These are phyloP conservation scores for Asarcornis scutulata DNA, from an alignment of 2,113 vertebrate species.

Conservation along the genomic window DNA sequence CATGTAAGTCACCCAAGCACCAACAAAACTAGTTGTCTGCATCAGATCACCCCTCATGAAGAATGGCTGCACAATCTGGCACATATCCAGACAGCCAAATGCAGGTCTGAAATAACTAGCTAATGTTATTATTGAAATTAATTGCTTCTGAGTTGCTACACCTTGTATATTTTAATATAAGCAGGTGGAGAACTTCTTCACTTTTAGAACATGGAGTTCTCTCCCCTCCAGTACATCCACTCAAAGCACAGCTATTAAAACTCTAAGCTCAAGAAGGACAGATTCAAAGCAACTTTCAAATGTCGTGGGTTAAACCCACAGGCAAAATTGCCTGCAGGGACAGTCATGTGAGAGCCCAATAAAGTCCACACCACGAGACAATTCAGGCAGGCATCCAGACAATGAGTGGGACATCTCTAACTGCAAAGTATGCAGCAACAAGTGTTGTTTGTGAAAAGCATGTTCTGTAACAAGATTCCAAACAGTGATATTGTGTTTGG, in stretches of 20 bases:
- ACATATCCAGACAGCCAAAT: neutral
- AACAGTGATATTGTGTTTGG: neutral
- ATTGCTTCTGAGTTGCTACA: slow-evolving; percentile 7
- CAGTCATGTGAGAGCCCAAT: slow-evolving; percentile 20
- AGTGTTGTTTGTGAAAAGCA: neutral
- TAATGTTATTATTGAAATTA: slow-evolving; percentile 29
- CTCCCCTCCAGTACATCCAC: neutral
- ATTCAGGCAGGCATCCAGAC: neutral
- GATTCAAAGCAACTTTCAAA: slow-evolving; percentile 31
- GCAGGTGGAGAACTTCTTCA: neutral
- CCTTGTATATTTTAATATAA: slow-evolving; percentile 29
- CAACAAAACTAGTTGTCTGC: neutral
- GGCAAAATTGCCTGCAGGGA: neutral
- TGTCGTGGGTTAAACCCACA: neutral
- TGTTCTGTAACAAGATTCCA: neutral
- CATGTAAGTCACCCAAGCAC: neutral
- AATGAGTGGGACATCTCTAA: neutral
- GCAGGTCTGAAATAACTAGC: neutral
- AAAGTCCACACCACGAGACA: neutral
- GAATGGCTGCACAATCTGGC: neutral
- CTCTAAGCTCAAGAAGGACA: neutral
- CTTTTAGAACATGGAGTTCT: neutral
- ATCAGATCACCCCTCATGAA: neutral
- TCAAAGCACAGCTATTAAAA: slow-evolving; percentile 29
- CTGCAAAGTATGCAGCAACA: neutral